These are phyloP conservation scores for Nyctibius bracteatus DNA, from an alignment of 2,113 vertebrate species.

Conservation along the genomic window DNA sequence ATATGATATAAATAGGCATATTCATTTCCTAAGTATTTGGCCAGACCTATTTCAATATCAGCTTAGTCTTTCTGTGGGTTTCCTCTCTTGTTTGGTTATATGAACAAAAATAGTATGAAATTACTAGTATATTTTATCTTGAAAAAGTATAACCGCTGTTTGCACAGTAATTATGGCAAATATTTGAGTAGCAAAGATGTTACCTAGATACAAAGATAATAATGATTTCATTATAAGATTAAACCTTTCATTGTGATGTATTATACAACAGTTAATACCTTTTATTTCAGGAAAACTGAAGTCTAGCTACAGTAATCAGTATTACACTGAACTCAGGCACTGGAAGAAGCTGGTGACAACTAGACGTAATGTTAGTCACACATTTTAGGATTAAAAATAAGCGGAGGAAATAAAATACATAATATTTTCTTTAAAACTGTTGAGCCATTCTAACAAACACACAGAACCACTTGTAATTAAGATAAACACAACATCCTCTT, in stretches of 20 bases:
- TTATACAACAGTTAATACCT: background rate
- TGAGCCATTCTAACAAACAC: background rate
- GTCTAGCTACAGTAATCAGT: background rate
- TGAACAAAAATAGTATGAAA: background rate
- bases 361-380: background rate
- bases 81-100: background rate
- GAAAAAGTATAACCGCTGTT: background rate
- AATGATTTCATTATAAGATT: background rate
- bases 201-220: background rate
- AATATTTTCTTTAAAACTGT: background rate
- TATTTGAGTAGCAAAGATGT: background rate
- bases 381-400: background rate
- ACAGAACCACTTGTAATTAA: background rate
- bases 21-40: background rate
- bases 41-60: background rate
- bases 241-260: background rate
- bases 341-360: background rate
- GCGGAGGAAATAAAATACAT: background rate
- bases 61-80: background rate
- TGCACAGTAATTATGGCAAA: background rate
- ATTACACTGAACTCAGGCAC: background rate
- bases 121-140: background rate
- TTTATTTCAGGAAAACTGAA: background rate
- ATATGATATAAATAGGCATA: background rate
- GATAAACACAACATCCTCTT: background rate